These are phyloP conservation scores for Platycheirus rosarum DNA, from an alignment of 2,888 invertebrate genomes.

Conservation along the genomic window DNA sequence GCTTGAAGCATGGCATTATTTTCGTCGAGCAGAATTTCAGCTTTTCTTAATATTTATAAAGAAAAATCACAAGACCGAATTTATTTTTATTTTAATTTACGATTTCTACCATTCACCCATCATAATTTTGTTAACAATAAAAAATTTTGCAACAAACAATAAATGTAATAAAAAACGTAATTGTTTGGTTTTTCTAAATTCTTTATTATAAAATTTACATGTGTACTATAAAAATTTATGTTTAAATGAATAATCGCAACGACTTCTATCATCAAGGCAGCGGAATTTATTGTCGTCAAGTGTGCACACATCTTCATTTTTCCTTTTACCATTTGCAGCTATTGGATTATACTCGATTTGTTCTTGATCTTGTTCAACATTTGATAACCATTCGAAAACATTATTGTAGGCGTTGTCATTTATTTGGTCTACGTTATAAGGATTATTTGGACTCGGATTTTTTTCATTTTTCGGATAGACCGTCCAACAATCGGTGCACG, in stretches of 20 bases:
- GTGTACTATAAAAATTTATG: conserved; percentile 5
- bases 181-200: no score
- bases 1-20: no score
- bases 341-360: background rate
- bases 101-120: no score
- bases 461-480: conserved; percentile 10
- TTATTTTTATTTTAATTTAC: no score
- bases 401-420: conserved; percentile 10
- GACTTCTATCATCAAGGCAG: conserved; percentile 10
- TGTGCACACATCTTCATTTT: background rate
- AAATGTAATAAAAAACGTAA: no score
- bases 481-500: conserved; percentile 18
- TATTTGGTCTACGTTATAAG: background rate
- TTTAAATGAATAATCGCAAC: conserved; percentile 12
- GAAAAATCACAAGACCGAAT: no score
- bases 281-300: background rate
- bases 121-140: no score
- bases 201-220: no score
- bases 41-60: no score
- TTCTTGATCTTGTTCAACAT: background rate
- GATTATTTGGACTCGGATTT: background rate
- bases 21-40: no score
- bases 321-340: background rate
- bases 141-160: no score
- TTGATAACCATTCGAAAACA: conserved; percentile 20